Evolutionary conservation across 2,888 invertebrate genomes (phyloP).

Genomic region (Hyposoter dolosus): DNA sequence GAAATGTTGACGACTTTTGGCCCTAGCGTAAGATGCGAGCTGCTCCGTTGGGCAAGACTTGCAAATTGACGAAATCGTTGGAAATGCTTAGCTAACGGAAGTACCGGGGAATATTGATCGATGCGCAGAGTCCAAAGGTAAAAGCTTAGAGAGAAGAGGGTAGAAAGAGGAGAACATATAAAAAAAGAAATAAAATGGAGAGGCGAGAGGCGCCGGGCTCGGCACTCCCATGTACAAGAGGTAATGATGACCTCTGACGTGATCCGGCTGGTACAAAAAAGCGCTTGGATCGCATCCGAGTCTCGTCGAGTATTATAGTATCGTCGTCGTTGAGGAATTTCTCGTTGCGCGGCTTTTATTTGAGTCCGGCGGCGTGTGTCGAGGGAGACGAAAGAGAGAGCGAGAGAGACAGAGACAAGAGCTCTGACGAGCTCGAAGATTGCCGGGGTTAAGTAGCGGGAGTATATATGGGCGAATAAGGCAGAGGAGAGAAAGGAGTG

Average conservation of each 20-base stretch:
- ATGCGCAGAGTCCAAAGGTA: background rate
- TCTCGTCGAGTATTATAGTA: slow-evolving; percentile 12
- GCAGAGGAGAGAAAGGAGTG: slow-evolving; percentile 58
- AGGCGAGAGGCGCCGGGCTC: slow-evolving; percentile 5
- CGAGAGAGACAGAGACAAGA: slow-evolving; percentile 15
- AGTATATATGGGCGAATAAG: slow-evolving; percentile 1
- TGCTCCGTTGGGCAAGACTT: background rate
- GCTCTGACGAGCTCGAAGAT: slow-evolving; percentile 33
- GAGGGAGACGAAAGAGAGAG: background rate
- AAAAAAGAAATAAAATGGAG: slow-evolving; percentile 2
- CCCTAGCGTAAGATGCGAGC: background rate
- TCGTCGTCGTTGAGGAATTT: slow-evolving; percentile 26
- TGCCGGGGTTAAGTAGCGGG: slow-evolving; percentile 52
- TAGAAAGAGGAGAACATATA: background rate
- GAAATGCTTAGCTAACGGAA: background rate
- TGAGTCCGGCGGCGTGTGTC: slow-evolving; percentile 4
- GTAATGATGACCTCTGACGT: slow-evolving; percentile 40
- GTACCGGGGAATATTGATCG: slow-evolving; percentile 4
- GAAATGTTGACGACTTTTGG: background rate
- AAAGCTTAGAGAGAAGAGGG: background rate
- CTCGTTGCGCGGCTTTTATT: slow-evolving; percentile 27
- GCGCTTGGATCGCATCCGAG: slow-evolving; percentile 11
- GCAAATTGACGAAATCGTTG: background rate
- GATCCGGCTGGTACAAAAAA: slow-evolving; percentile 15
- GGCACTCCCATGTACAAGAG: slow-evolving; percentile 43